Evolutionary conservation across 2,797 vertebrate species (phyloP).

Genomic region (Thalassophryne amazonica): DNA sequence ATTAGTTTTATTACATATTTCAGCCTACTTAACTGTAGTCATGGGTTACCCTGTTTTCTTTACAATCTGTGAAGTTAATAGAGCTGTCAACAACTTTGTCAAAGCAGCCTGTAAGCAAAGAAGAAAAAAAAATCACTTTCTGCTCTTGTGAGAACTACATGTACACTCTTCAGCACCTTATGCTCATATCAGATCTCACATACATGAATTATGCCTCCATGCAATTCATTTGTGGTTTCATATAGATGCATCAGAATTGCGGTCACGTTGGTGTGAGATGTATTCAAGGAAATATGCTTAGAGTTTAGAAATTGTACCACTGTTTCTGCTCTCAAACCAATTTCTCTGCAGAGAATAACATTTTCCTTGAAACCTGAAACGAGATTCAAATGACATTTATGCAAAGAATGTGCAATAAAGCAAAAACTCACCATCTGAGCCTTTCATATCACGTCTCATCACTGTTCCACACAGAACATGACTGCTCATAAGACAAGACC

Average conservation of each 20-base stretch:
- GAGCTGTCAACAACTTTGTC: too few relatives aligned
- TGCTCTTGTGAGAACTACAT: too few relatives aligned
- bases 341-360: neutral
- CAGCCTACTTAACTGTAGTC: too few relatives aligned
- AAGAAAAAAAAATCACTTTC: too few relatives aligned
- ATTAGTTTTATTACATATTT: too few relatives aligned
- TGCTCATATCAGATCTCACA: too few relatives aligned
- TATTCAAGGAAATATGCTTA: neutral
- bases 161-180: too few relatives aligned
- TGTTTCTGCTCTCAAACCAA: neutral
- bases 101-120: too few relatives aligned
- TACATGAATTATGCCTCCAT: neutral
- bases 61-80: too few relatives aligned
- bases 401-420: neutral
- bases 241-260: neutral
- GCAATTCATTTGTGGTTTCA: neutral
- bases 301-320: neutral
- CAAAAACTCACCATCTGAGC: constrained; percentile 2
- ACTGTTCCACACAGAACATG: neutral
- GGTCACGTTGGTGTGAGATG: neutral
- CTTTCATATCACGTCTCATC: neutral
- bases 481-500: neutral
- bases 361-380: neutral
- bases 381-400: neutral
- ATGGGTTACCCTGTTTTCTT: too few relatives aligned